phyloP scores from a whole-genome alignment of 2,797 vertebrate genomes.

The Pseudochirops cupreus region DNA sequence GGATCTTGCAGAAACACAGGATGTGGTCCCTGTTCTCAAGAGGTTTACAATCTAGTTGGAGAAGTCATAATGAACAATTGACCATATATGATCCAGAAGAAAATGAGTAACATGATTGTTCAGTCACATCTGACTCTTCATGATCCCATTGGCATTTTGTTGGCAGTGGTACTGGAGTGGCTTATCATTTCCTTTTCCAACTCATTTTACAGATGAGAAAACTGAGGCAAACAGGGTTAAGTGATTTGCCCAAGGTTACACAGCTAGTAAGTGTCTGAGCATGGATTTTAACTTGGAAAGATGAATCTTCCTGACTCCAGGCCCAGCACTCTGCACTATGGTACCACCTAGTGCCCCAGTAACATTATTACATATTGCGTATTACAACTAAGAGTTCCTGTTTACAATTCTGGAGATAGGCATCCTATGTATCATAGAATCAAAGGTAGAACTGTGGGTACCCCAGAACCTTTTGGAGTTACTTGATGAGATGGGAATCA shows the following conservation, averaged over 20 bases:
- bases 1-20: not conserved
- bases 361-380: not conserved
- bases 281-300: not conserved
- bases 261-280: not conserved
- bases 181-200: not conserved
- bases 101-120: not conserved
- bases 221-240: not conserved
- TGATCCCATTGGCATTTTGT: not conserved
- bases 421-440: not conserved
- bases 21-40: not conserved
- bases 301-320: not conserved
- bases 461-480: not conserved
- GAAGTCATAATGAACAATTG: not conserved
- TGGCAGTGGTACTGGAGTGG: not conserved
- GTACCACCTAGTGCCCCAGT: too few relatives aligned
- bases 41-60: not conserved
- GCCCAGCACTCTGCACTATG: too few relatives aligned
- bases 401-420: not conserved
- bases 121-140: not conserved
- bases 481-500: not conserved
- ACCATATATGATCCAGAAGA: not conserved
- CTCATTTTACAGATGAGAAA: not conserved
- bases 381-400: not conserved
- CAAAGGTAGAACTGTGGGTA: not conserved
- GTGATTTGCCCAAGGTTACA: not conserved